phyloP scores from a whole-genome alignment of 2,113 vertebrate species.

The Pollimyrus isidori region DNA sequence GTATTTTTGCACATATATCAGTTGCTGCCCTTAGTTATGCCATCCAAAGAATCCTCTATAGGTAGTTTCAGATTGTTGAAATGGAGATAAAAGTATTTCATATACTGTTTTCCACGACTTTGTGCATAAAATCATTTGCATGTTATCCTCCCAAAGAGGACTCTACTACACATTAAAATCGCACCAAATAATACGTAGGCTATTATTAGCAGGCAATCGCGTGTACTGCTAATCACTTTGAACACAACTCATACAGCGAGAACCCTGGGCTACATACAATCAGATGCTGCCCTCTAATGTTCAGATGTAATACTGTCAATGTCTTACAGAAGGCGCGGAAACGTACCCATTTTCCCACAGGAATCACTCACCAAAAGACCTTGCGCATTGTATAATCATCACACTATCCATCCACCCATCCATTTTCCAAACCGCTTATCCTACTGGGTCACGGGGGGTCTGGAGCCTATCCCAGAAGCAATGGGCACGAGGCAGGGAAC shows the following conservation, averaged over 20 bases:
- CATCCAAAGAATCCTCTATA: background rate
- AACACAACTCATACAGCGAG: background rate
- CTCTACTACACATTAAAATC: background rate
- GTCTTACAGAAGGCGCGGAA: background rate
- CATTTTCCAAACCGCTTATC: too few relatives aligned
- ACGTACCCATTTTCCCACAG: background rate
- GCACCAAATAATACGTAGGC: background rate
- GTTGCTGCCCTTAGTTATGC: background rate
- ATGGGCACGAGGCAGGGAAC: too few relatives aligned
- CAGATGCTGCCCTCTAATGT: slow-evolving; percentile 41
- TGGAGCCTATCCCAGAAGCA: too few relatives aligned
- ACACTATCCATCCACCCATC: background rate
- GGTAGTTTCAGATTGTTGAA: background rate
- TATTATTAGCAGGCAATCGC: background rate
- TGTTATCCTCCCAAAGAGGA: background rate
- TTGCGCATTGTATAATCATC: background rate
- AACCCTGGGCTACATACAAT: background rate
- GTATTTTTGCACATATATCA: background rate
- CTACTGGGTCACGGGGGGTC: too few relatives aligned
- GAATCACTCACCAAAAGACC: background rate
- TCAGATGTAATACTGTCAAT: background rate
- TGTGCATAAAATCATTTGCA: background rate
- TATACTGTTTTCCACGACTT: background rate
- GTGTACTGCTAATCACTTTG: background rate
- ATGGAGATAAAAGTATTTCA: background rate